Evolutionary conservation across 1,140 invertebrate species (phyloP), one percentile per base, ranked within the genome.

Genomic region (Drosophila nigrodunni): DNA sequence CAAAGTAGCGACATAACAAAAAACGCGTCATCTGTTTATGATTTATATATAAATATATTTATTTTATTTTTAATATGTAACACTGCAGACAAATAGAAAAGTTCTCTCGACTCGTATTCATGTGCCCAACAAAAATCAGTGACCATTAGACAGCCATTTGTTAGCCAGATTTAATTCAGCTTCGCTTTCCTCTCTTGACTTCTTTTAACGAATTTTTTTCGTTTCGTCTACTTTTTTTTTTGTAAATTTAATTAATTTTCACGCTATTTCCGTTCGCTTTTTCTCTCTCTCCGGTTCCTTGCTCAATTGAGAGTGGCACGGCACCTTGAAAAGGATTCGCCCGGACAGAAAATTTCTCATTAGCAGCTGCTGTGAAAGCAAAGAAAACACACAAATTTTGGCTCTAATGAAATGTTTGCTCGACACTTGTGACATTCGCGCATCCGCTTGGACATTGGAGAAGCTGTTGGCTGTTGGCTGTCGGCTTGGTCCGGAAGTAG

Each of bases 241-340:
- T 69, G 49, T 74, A 86, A 91, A 80, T 91, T 91, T 91, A 91
- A 91, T 91, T 91, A 91, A 91, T 91, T 91, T 91, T 78, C 82
- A 74, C 73, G 73, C 74, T 65, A 77, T 82, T 91, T 91, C 89
- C 89, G 83, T 46, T 77, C 59, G 15, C 43, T 43, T 15, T 73
- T n/a, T n/a, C 10, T 30, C 52, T 46, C 3, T 54, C 21, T 60
- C 25, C 11, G 7, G 7, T 30, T 30, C 15, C 4, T 41, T 4
- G 44, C 46, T 65, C 59, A 71, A 78, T 78, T 75, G 77, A 62
- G 65, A 69, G 35, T 65, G 52, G 50, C 61, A 47, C 47, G 54
- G 64, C 69, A 68, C 68, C 77, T 78, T 80, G 72, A 79, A 87
- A 89, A 88, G 85, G 83, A 88, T 89, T 89, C 83, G 64, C 60